These are phyloP conservation scores for Taenaris catops DNA, from an alignment of 2,888 invertebrate genomes.

Conservation along the genomic window DNA sequence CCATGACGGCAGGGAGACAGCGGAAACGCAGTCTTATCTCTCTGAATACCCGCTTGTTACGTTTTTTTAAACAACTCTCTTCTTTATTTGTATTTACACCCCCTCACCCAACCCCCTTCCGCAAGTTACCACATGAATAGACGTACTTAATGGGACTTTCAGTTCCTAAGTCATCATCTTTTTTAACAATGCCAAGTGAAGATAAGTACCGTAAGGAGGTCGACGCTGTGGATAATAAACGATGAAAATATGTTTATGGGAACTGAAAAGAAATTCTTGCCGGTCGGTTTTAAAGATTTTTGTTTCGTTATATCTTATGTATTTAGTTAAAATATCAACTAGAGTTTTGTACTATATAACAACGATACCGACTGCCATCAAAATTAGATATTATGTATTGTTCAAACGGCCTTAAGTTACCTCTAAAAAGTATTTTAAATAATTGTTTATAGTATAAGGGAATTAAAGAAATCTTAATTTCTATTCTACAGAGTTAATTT, in stretches of 20 bases:
- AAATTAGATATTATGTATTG: no score
- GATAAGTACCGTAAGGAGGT: constrained; percentile 70
- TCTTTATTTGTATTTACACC: constrained; percentile 74
- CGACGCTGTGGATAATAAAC: constrained; percentile 69
- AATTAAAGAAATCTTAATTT: no score
- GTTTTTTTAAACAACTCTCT: constrained; percentile 77
- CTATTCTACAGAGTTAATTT: no score
- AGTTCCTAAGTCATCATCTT: constrained; percentile 78
- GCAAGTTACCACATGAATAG: constrained; percentile 72
- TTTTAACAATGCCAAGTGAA: constrained; percentile 64
- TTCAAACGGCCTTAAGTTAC: no score
- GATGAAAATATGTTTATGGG: constrained; percentile 56
- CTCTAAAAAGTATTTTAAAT: no score
- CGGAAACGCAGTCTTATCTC: constrained; percentile 78
- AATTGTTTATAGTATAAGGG: no score
- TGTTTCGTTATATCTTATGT: background rate
- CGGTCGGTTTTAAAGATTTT: background rate
- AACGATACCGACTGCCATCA: no score
- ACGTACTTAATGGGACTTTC: constrained; percentile 76
- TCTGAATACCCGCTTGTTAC: constrained; percentile 74
- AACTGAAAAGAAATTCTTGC: background rate
- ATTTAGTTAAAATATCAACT: no score
- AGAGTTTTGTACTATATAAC: no score
- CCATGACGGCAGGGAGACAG: constrained; percentile 53
- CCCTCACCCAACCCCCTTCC: constrained; percentile 40